phyloP scores from a whole-genome alignment of 2,888 invertebrate genomes.

The Anthophora plumipes region DNA sequence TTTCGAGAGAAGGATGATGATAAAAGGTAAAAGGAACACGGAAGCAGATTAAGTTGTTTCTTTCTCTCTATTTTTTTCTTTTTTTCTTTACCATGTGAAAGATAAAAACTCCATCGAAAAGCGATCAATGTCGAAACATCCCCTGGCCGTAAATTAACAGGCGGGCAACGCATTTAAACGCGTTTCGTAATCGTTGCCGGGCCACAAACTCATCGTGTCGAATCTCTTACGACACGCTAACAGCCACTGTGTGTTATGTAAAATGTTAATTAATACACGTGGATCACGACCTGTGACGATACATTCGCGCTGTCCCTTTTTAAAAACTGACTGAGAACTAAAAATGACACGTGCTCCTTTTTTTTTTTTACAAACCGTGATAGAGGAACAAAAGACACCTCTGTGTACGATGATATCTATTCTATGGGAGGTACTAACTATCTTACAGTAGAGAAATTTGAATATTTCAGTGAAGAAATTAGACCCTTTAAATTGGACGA shows the following conservation, averaged over 20 bases:
- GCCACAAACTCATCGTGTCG: slow-evolving; percentile 15
- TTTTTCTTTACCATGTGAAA: neutral
- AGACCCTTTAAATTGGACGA: neutral
- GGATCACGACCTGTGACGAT: slow-evolving; percentile 6
- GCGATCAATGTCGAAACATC: slow-evolving; percentile 31
- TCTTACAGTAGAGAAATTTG: neutral
- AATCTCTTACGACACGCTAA: slow-evolving; percentile 41
- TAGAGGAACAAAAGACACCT: neutral
- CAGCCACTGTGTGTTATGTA: slow-evolving; percentile 44
- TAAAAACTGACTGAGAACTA: too few species aligned
- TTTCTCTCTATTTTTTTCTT: too few species aligned
- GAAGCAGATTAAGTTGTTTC: neutral
- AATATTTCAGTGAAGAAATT: neutral
- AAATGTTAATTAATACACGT: slow-evolving; percentile 56
- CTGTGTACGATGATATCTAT: neutral
- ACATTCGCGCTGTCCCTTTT: slow-evolving; percentile 4
- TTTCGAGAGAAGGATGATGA: neutral
- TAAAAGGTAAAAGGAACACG: neutral
- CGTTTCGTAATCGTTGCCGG: slow-evolving; percentile 40
- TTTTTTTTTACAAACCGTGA: neutral
- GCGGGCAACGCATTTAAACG: neutral
- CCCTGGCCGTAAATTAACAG: slow-evolving; percentile 37
- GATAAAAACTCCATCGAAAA: slow-evolving; percentile 15
- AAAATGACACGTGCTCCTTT: neutral
- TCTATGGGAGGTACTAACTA: too few species aligned